Evolutionary conservation across 64 coral and sea anemone species (phyloP), one percentile per base, ranked within the genome.

Genomic region (Platygyra sinensis): DNA sequence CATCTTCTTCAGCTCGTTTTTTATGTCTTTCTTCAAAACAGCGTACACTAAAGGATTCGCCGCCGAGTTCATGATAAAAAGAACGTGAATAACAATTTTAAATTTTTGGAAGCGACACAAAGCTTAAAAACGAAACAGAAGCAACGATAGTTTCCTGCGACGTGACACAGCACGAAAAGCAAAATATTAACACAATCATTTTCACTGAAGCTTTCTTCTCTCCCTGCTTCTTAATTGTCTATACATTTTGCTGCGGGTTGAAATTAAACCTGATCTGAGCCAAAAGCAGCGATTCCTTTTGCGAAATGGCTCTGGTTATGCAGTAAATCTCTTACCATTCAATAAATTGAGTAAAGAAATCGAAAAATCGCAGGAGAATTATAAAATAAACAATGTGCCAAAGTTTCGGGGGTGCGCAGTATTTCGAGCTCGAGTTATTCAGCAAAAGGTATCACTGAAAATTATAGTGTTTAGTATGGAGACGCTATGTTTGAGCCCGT

Each of bases 41-140:
- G 80, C 80, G 11, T 83, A 83, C 24, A 64, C 80, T 8, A 83
- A 17, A 5, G 80, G 80, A 83, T 83, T 83, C 30, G 64, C 15
- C 0, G 80, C 80, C 31, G 80, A 67, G 16, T 83, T 83, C 9
- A 65, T 3, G 33, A 83, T 61, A 65, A 83, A 83, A 83, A 63
- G 31, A 24, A 83, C 2, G 59, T 83, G 60, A 83, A 83, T 65
- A 33, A 42, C 80, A 8, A 46, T 67, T 5, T 38, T 17, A 83
- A 25, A 39, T 17, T 30, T 18, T 67, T 32, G 3, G 80, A 22
- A 19, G 39, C 32, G 18, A 24, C 31, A 18, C 80, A 83, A 10
- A 82, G 15, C 11, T 82, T 82, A 16, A 82, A 82, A 1, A 64
- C 19, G 27, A 39, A 63, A 30, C 80, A 82, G 20, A 82, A 82